Conservation (phyloP, 2,113 vertebrate genomes). For the Xiphias gladius region DNA sequence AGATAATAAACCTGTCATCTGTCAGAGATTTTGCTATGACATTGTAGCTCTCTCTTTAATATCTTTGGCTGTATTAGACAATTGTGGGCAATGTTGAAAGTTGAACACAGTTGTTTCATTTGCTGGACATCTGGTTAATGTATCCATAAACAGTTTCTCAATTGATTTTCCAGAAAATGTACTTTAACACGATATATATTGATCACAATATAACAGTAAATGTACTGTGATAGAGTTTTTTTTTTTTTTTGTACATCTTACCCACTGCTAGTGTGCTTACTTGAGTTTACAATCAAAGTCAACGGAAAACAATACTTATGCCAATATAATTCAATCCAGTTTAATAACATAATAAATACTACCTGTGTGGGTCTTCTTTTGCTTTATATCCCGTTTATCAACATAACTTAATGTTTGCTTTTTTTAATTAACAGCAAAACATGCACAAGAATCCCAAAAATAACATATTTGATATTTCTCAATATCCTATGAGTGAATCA, state of each 20-base stretch:
- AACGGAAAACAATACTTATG: not conserved
- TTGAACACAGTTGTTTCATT: not conserved
- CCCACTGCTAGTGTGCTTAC: too few relatives aligned
- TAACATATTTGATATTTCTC: not conserved
- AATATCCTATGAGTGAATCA: too few relatives aligned
- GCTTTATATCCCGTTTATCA: not conserved
- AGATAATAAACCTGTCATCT: not conserved
- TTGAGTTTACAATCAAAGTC: not conserved
- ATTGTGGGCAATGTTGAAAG: too few relatives aligned
- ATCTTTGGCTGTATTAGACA: not conserved
- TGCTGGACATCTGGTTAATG: not conserved
- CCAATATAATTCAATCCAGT: too few relatives aligned
- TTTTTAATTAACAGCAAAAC: not conserved
- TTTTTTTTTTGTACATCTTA: too few relatives aligned
- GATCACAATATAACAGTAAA: too few relatives aligned
- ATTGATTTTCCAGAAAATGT: too few relatives aligned
- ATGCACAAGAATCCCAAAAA: not conserved
- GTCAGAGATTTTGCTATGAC: not conserved
- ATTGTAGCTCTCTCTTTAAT: too few relatives aligned
- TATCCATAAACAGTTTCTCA: not conserved
- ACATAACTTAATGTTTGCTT: too few relatives aligned
- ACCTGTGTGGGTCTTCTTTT: not conserved
- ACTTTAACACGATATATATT: too few relatives aligned
- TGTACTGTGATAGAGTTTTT: too few relatives aligned
- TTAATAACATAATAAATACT: too few relatives aligned